phyloP scores from a whole-genome alignment of 2,888 invertebrate genomes.

The Formica aserva region DNA sequence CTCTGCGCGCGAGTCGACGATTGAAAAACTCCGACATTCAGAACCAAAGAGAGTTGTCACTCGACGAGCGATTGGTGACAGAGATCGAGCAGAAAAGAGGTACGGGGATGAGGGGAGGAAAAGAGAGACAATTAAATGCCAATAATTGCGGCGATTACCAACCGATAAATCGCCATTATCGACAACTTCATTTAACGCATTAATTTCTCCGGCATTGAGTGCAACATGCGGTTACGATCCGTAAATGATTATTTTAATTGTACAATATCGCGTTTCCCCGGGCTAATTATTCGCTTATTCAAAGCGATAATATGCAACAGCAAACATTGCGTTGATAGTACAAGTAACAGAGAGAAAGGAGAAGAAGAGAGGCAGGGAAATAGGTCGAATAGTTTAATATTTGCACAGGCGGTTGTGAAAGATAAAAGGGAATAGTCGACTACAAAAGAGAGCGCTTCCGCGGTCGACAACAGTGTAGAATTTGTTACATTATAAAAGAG shows the following conservation, averaged over 20 bases:
- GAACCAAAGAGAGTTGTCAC: conserved; percentile 51
- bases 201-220: conserved; percentile 57
- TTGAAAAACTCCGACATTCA: conserved; percentile 51
- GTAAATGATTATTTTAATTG: conserved; percentile 69
- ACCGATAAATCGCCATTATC: conserved; percentile 61
- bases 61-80: conserved; percentile 18
- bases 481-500: conserved; percentile 38
- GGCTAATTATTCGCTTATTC: conserved; percentile 55
- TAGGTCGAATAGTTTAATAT: conserved; percentile 42
- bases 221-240: conserved; percentile 12
- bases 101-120: neutral
- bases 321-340: neutral
- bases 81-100: neutral
- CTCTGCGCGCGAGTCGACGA: conserved; percentile 15
- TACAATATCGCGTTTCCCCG: neutral
- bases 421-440: conserved; percentile 23
- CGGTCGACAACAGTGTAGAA: neutral
- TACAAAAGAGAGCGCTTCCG: conserved; percentile 19
- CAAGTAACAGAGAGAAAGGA: neutral
- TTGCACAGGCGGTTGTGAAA: conserved; percentile 26
- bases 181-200: conserved; percentile 58
- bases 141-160: conserved; percentile 66
- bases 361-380: too few species aligned
- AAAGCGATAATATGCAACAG: conserved; percentile 16
- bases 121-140: conserved; percentile 63